Conservation (phyloP, 2,113 vertebrate genomes). For the Laticauda colubrina region DNA sequence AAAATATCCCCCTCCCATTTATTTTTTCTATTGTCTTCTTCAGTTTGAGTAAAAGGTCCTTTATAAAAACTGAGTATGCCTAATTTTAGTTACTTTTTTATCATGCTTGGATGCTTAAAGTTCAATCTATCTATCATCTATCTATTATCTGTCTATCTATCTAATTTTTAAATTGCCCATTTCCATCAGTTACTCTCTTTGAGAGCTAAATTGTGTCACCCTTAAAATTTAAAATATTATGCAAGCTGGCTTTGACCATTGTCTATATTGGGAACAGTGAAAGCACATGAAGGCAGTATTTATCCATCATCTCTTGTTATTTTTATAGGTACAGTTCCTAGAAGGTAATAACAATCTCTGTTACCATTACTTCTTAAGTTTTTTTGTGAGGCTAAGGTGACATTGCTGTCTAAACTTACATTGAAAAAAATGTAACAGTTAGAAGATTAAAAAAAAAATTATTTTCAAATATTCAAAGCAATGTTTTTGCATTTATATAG, state of each 20-base stretch:
- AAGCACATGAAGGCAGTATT: background rate
- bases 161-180: background rate
- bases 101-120: background rate
- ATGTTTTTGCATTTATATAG: background rate
- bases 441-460: too few relatives aligned
- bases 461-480: background rate
- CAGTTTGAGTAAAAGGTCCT: background rate
- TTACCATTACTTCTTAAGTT: background rate
- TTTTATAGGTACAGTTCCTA: background rate
- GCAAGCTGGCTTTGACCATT: background rate
- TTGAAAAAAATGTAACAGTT: background rate
- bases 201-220: background rate
- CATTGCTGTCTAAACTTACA: background rate
- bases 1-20: background rate
- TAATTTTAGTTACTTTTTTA: background rate
- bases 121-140: background rate
- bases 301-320: background rate
- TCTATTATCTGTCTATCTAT: background rate
- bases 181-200: background rate
- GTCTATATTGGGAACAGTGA: background rate
- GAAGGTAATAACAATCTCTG: background rate
- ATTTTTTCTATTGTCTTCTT: background rate
- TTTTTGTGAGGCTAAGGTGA: background rate
- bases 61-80: background rate
- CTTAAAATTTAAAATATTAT: background rate